Percentiles rank a stretch among this genome's conserved stretches.
Evolutionary conservation across 2,888 invertebrate genomes (phyloP).

Genomic region (Kuschelorhynchus macadamiae): DNA sequence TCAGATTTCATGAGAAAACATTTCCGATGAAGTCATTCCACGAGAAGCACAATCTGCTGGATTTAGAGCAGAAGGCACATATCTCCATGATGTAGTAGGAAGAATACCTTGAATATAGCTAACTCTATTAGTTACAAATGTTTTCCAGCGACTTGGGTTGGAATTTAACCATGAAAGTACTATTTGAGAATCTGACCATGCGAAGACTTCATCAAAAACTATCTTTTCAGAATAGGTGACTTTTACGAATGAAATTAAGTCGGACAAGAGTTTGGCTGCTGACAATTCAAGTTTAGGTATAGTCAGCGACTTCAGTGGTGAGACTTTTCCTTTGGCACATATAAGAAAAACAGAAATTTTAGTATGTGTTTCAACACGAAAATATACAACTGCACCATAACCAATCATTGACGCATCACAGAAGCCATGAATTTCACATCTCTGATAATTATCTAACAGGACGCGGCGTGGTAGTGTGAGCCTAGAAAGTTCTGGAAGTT

Average conservation of each 20-base stretch:
- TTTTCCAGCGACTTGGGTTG: constrained; percentile 14
- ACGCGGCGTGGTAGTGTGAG: not conserved
- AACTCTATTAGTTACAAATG: constrained; percentile 36
- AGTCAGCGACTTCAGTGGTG: constrained; percentile 10
- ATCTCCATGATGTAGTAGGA: constrained; percentile 3
- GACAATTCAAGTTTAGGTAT: constrained; percentile 14
- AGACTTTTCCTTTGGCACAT: constrained; percentile 14
- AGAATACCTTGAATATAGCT: constrained; percentile 25
- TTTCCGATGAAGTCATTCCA: constrained; percentile 6
- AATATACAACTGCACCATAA: constrained; percentile 22
- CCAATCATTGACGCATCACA: constrained; percentile 3
- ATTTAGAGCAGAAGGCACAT: constrained; percentile 21
- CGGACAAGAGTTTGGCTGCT: constrained; percentile 14
- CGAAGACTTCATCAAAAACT: constrained; percentile 37
- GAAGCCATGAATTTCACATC: constrained; percentile 15
- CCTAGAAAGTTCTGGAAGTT: constrained; percentile 12
- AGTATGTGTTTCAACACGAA: constrained; percentile 6
- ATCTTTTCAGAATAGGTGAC: constrained; percentile 32
- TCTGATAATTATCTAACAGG: constrained; percentile 2
- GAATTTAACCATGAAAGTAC: constrained; percentile 21
- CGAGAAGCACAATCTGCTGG: constrained; percentile 19
- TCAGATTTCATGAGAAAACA: constrained; percentile 7
- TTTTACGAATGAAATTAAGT: constrained; percentile 17
- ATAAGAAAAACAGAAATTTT: constrained; percentile 3
- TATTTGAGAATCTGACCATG: constrained; percentile 28